A percentile compares a stretch with the other conserved stretches of the same genome.
Conservation (phyloP, 2,888 invertebrate species). For the Cosmia pyralina region DNA sequence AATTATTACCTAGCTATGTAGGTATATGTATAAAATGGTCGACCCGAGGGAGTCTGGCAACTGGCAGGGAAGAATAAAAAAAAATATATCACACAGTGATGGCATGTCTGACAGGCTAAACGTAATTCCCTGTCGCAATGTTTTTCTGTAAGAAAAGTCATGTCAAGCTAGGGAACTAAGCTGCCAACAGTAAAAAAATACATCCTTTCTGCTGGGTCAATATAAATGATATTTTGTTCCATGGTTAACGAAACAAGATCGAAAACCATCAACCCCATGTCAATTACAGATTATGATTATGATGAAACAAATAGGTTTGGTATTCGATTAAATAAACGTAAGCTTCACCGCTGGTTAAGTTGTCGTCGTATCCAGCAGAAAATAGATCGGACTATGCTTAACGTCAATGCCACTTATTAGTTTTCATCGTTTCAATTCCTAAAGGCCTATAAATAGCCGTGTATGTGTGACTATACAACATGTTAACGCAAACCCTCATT, state of each 20-base stretch:
- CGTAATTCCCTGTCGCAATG: conserved; percentile 31
- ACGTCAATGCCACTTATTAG: background rate
- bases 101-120: conserved; percentile 28
- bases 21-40: conserved; percentile 27
- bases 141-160: conserved; percentile 21
- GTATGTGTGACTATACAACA: background rate
- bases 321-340: background rate
- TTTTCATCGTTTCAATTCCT: background rate
- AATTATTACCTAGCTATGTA: conserved; percentile 16
- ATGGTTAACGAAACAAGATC: conserved; percentile 19
- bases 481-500: too few species aligned
- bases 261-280: background rate
- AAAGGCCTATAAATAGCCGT: background rate
- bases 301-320: background rate
- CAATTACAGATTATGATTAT: background rate
- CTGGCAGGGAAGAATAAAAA: conserved; percentile 24
- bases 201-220: conserved; percentile 3
- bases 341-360: background rate
- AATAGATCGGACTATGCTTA: background rate
- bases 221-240: conserved; percentile 9
- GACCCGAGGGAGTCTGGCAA: conserved; percentile 20
- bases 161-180: conserved; percentile 1
- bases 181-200: conserved; percentile 32
- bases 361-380: background rate
- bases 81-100: conserved; percentile 22